These are phyloP conservation scores for Calidris pugnax DNA, from an alignment of 2,113 vertebrate species.

Conservation along the genomic window DNA sequence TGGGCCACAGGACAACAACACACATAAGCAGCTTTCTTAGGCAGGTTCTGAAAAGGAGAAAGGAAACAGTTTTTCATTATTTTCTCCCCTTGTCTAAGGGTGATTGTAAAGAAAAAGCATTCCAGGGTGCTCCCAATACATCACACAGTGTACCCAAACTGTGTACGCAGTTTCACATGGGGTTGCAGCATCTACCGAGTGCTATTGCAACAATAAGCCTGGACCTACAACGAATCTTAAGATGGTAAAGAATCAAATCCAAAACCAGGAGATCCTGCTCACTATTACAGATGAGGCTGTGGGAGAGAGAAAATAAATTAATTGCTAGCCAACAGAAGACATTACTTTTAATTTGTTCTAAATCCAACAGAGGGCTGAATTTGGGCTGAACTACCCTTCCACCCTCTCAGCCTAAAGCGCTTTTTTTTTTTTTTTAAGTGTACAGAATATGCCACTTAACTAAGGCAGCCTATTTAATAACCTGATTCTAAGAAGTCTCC, in stretches of 20 bases:
- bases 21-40: background rate
- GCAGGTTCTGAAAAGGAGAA: background rate
- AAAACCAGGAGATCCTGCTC: background rate
- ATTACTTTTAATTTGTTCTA: background rate
- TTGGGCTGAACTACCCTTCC: background rate
- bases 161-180: background rate
- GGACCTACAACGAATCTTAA: background rate
- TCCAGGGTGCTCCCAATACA: background rate
- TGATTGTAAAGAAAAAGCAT: background rate
- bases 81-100: background rate
- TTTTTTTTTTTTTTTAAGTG: background rate
- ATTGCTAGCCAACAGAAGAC: background rate
- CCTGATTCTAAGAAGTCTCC: background rate
- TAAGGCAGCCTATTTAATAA: background rate
- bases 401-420: background rate
- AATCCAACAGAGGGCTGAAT: background rate
- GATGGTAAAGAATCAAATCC: background rate
- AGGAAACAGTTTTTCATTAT: background rate
- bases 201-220: background rate
- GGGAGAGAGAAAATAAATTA: background rate
- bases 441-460: background rate
- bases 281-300: background rate
- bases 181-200: background rate
- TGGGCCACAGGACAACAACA: background rate
- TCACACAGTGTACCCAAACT: background rate